A percentile compares a stretch with the other conserved stretches of the same genome.
Evolutionary conservation across 2,113 vertebrate genomes (phyloP).

Genomic region (Indicator maculatus): DNA sequence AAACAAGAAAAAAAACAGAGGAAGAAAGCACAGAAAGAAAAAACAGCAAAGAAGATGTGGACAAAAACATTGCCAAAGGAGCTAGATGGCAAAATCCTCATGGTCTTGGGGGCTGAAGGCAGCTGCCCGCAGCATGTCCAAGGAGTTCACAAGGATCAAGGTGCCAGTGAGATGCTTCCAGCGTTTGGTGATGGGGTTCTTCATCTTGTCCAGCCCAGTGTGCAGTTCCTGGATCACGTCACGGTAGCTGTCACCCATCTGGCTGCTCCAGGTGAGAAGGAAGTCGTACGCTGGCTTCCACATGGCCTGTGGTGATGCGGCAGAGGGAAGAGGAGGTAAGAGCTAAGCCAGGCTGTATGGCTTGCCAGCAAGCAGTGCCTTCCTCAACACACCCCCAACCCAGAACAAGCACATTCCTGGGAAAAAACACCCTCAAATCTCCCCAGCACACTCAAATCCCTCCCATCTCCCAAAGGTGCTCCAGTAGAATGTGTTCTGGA

Average conservation of each 20-base stretch:
- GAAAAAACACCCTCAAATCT: neutral
- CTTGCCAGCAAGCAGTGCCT: rapidly evolving
- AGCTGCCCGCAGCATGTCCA: slow-evolving; percentile 89
- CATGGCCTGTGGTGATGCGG: slow-evolving; percentile 83
- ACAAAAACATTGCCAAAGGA: rapidly evolving
- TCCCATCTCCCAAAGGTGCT: neutral
- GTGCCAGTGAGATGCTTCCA: slow-evolving; percentile 97
- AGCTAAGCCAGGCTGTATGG: neutral
- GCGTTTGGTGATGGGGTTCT: slow-evolving; percentile 94
- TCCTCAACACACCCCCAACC: neutral
- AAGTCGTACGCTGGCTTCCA: slow-evolving; percentile 98
- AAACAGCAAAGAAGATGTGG: neutral
- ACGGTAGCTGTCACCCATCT: slow-evolving; percentile 95
- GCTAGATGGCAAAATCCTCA: slow-evolving; percentile 88
- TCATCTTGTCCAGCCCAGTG: slow-evolving; percentile 93
- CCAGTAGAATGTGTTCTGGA: neutral
- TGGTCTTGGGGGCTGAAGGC: slow-evolving; percentile 87
- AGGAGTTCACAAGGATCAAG: slow-evolving; percentile 92
- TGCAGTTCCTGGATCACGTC: slow-evolving; percentile 97
- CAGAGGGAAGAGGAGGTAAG: neutral
- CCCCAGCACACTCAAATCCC: neutral
- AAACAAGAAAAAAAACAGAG: rapidly evolving
- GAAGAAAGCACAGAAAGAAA: neutral
- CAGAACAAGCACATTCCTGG: rapidly evolving
- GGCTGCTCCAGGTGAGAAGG: slow-evolving; percentile 94